These are phyloP conservation scores for Sminthurinus aureus DNA, from an alignment of 2,888 invertebrate species.

Conservation along the genomic window DNA sequence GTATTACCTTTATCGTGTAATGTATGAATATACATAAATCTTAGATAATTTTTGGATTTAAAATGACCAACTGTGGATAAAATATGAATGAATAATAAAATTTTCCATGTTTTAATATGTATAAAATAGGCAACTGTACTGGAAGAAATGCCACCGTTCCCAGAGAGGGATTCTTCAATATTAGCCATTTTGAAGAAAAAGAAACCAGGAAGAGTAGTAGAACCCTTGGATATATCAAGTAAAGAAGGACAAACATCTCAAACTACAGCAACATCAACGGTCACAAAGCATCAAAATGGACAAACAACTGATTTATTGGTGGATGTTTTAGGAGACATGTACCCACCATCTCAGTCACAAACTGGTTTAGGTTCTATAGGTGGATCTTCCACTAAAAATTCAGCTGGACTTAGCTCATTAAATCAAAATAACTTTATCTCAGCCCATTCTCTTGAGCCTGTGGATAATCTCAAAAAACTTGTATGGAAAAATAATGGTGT, in stretches of 20 bases:
- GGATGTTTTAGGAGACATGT: slow-evolving; percentile 91
- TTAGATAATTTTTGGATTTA: neutral
- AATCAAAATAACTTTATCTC: slow-evolving; percentile 46
- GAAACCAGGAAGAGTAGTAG: slow-evolving; percentile 93
- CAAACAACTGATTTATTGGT: slow-evolving; percentile 77
- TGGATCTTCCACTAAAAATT: slow-evolving; percentile 35
- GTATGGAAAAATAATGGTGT: slow-evolving; percentile 98
- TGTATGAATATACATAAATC: slow-evolving; percentile 21
- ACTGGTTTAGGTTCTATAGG: slow-evolving; percentile 61
- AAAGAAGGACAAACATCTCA: slow-evolving; percentile 39
- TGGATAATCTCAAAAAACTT: slow-evolving; percentile 91
- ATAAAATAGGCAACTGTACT: slow-evolving; percentile 86
- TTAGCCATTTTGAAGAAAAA: slow-evolving; percentile 98
- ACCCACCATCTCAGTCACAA: slow-evolving; percentile 71
- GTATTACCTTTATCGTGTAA: too few relatives aligned
- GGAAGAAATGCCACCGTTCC: slow-evolving; percentile 99
- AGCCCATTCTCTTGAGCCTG: slow-evolving; percentile 66
- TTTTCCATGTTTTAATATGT: neutral
- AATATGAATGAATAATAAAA: neutral
- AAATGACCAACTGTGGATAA: neutral
- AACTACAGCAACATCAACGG: slow-evolving; percentile 68
- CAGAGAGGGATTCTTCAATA: slow-evolving; percentile 97
- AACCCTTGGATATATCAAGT: slow-evolving; percentile 73
- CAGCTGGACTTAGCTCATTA: slow-evolving; percentile 34
- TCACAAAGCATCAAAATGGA: slow-evolving; percentile 50